Evolutionary conservation across 1,140 invertebrate species (phyloP), one percentile per base, ranked within the genome.

Genomic region (Pseudomyrmex concolor): DNA sequence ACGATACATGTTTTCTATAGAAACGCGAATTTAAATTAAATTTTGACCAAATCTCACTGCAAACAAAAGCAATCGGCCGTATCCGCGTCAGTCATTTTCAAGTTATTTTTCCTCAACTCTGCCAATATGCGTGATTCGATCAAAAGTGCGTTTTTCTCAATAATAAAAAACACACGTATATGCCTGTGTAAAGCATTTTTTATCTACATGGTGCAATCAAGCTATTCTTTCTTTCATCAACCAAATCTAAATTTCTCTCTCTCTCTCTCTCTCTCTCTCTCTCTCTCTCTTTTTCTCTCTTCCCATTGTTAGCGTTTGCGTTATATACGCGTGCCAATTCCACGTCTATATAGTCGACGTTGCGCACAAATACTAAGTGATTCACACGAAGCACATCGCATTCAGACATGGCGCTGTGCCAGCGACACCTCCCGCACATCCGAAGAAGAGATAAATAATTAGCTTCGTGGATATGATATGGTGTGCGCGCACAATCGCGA

Each of bases 371-470:
- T 45, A 59, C 22, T 50, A 71, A 80, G 22, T 60, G 12, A 4
- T 22, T 50, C 43, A 43, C 34, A 7, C 13, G 34, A 45, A 7
- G 62, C 13, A 64, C 13, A 63, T 67, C 63, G 17, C 25, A 45
- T 77, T 77, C 63, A 77, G 74, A 77, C 63, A 9, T 77, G 74
- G 74, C 74, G 1, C 55, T 45, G 45, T 45, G 74, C 74, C 74
- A 77, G 34, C 34, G 22, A 45, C 17, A 77, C 17, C 50, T 57
- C 74, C 34, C 45, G 22, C 55, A 73, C 19, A 22, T 55, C 25
- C 45, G 12, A 77, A 54, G 45, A 57, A 77, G 50, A 45, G 74
- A 67, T 77, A 77, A 68, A 77, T 77, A 77, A 77, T 68, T 67
- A 77, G 25, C 34, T 77, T 68, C 17, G 34, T 77, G 63, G 64